Evolutionary conservation across 1,140 invertebrate genomes (phyloP).

Genomic region (Drosophila prosaltans): DNA sequence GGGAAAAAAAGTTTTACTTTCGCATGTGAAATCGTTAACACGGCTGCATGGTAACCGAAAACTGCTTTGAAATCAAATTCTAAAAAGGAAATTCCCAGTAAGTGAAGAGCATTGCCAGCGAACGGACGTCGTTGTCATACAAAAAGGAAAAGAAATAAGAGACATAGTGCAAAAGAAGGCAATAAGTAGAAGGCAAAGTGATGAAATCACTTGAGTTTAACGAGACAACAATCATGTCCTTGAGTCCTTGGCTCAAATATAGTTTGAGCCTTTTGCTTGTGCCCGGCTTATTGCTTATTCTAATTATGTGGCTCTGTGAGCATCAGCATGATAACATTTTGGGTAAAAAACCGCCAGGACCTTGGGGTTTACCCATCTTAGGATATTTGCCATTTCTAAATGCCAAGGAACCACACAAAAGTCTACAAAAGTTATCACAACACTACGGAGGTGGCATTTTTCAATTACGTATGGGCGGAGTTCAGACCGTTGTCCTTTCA

Average conservation of each 20-base stretch:
- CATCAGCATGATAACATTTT: constrained; percentile 46
- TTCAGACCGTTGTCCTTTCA: constrained; percentile 89
- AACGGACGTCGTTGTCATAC: constrained; percentile 50
- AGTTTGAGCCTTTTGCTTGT: constrained; percentile 22
- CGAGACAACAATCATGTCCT: neutral
- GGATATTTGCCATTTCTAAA: constrained; percentile 91
- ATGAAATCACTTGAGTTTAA: neutral
- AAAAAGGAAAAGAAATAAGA: neutral
- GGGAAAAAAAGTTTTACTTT: too few relatives aligned
- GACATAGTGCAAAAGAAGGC: constrained; percentile 12
- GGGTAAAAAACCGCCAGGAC: constrained; percentile 87
- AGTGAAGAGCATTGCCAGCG: constrained; percentile 55
- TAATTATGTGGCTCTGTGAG: constrained; percentile 50
- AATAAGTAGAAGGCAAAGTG: constrained; percentile 13
- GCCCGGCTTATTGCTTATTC: constrained; percentile 26
- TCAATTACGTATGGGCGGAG: constrained; percentile 88
- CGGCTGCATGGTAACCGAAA: constrained; percentile 4
- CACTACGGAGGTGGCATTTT: constrained; percentile 88
- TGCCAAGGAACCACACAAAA: constrained; percentile 87
- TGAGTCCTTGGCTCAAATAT: constrained; percentile 4
- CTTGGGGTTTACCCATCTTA: constrained; percentile 89
- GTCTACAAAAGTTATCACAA: constrained; percentile 86
- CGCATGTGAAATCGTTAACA: neutral
- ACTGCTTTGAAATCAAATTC: constrained; percentile 52
- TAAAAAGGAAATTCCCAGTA: constrained; percentile 57